Base-by-base conservation (phyloP, 2,888 invertebrate species). In the Arctia plantaginis region DNA sequence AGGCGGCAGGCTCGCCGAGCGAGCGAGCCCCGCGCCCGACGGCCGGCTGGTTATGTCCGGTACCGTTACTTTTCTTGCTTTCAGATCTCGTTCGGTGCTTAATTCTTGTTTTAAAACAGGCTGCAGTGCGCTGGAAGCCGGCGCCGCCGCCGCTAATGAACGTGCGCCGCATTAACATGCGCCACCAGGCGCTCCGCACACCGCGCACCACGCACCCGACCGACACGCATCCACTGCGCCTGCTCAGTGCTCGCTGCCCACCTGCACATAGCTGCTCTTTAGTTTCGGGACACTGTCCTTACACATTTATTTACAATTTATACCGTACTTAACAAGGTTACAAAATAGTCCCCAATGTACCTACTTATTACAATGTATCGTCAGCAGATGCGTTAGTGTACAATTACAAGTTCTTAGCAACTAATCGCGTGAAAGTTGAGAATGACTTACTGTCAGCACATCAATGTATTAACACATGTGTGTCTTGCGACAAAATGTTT, bases 61-160 rank as follows among this genome's bases (percentile, higher is more conserved):
- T 90, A 83, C 91, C 91, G 91, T 91, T 91, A 91, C 86, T 80
- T 88, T 90, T 89, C 89, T 90, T 87, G 91, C 89, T 91, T 89
- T 88, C 87, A 88, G 90, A 90, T 91, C 90, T 89, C 85, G 90
- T 90, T 90, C 87, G 86, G 84, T 79, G 84, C 85, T 89, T 85
- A 84, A 87, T 88, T 88, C 89, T 89, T 80, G 90, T 90, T 90
- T 90, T 84, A 85, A 88, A 84, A 86, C 83, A 82, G 84, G 86
- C 75, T 72, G 76, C 71, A 77, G 39, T 72, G 77, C 71, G 79
- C 62, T 77, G 81, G 77, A 71, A 73, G 77, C 76, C 78, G 85
- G 78, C 82, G 83, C 81, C 82, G 77, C 74, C 77, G 74, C 74
- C 73, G 76, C 82, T 80, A 83, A 83, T 83, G 83, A 82, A 76